These are phyloP conservation scores for Rapana venosa DNA, from an alignment of 2,888 invertebrate genomes.

Conservation along the genomic window DNA sequence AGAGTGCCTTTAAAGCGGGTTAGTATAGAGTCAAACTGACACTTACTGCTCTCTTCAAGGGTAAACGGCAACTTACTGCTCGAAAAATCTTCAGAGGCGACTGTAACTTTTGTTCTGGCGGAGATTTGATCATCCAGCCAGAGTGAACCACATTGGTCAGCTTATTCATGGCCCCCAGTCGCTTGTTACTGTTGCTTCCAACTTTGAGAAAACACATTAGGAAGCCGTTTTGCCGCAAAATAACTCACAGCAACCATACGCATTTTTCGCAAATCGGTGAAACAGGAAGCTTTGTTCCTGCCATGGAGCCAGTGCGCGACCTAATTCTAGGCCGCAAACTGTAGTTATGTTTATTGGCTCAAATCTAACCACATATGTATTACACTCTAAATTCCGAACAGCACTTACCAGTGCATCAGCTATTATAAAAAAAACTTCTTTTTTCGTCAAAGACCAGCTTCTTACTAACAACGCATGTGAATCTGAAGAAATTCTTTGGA, in stretches of 20 bases:
- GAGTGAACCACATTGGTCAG: conserved; percentile 68
- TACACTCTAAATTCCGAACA: too few relatives aligned
- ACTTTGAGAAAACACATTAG: conserved; percentile 44
- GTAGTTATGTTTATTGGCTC: not conserved
- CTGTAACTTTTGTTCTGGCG: conserved; percentile 87
- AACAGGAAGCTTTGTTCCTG: conserved; percentile 43
- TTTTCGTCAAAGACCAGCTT: too few relatives aligned
- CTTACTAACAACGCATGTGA: too few relatives aligned
- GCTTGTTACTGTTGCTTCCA: conserved; percentile 38
- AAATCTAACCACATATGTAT: too few relatives aligned
- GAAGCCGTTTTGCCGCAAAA: conserved; percentile 5
- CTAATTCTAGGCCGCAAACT: not conserved
- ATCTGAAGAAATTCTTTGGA: too few relatives aligned
- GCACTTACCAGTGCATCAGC: too few relatives aligned
- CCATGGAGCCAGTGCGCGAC: conserved; percentile 34
- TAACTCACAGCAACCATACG: conserved; percentile 13
- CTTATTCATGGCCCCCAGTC: conserved; percentile 59
- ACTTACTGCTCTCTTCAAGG: conserved; percentile 19
- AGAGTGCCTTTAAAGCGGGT: not conserved
- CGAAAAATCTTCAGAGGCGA: conserved; percentile 83
- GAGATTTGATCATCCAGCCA: conserved; percentile 97
- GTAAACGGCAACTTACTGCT: conserved; percentile 85
- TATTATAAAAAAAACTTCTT: too few relatives aligned
- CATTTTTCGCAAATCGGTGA: conserved; percentile 30
- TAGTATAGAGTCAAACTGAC: conserved; percentile 6